Percentiles rank a stretch among this genome's conserved stretches.
phyloP scores from a whole-genome alignment of 1,140 invertebrate genomes.

The Bilobella aurantiaca region DNA sequence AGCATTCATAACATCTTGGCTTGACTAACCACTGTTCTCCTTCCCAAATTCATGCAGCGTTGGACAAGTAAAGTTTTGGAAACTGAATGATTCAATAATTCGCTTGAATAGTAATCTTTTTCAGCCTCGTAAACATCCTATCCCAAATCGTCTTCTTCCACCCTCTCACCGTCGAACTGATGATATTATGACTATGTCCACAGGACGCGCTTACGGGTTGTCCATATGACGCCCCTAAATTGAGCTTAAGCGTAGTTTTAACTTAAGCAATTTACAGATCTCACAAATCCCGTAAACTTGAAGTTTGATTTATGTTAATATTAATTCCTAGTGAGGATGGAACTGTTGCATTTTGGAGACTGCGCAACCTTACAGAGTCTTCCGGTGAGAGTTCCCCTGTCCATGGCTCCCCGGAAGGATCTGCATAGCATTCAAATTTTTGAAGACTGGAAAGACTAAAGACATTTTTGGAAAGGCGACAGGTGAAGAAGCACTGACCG shows the following conservation, averaged over 20 bases:
- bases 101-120: neutral
- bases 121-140: neutral
- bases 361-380: neutral
- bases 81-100: constrained; percentile 16
- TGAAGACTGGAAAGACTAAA: too few species aligned
- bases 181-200: constrained; percentile 40
- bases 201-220: constrained; percentile 37
- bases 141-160: neutral
- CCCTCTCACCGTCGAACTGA: neutral
- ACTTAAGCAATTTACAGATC: too few species aligned
- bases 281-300: neutral
- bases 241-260: too few species aligned
- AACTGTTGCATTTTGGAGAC: neutral
- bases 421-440: too few species aligned
- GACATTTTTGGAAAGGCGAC: too few species aligned
- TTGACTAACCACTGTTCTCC: neutral
- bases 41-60: constrained; percentile 35
- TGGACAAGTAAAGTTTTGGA: constrained; percentile 40
- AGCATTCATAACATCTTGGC: constrained; percentile 2
- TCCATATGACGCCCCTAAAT: constrained; percentile 33
- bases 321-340: neutral
- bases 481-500: too few species aligned
- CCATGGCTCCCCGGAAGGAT: too few species aligned
- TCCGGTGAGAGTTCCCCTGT: neutral
- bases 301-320: neutral